These are phyloP conservation scores for Astur gentilis DNA, from an alignment of 2,113 vertebrate species.

Conservation along the genomic window DNA sequence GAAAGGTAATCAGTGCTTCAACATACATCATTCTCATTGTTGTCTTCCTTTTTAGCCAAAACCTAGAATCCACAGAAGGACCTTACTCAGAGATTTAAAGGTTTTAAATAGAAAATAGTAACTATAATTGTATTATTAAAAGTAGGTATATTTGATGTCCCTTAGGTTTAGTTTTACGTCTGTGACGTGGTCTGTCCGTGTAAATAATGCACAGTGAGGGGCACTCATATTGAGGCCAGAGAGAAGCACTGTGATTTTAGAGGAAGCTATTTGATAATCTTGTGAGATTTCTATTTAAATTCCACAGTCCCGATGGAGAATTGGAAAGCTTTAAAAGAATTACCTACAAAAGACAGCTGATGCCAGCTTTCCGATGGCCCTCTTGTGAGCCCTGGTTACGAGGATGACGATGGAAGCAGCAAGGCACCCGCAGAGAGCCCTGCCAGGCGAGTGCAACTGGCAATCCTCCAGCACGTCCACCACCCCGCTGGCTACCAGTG, in stretches of 20 bases:
- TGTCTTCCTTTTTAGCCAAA: background rate
- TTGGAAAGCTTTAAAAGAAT: background rate
- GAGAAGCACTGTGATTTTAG: background rate
- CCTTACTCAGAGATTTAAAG: background rate
- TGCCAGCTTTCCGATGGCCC: background rate
- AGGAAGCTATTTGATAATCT: background rate
- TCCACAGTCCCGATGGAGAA: background rate
- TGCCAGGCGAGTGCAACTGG: rapidly evolving
- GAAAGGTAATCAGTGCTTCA: background rate
- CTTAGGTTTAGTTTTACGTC: background rate
- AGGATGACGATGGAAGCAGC: background rate
- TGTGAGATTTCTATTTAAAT: background rate
- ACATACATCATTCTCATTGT: background rate
- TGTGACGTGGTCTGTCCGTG: background rate
- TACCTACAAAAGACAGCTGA: background rate
- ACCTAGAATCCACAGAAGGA: background rate
- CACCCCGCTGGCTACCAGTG: rapidly evolving
- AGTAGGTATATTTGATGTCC: background rate
- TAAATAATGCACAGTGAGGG: background rate
- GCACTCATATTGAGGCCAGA: background rate
- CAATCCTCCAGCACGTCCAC: rapidly evolving
- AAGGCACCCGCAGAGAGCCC: background rate
- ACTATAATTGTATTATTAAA: background rate
- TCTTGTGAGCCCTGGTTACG: background rate
- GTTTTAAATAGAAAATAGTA: background rate